A percentile compares a stretch with the other conserved stretches of the same genome.
Conservation (phyloP, 2,888 invertebrate species). For the Germaria angustata region DNA sequence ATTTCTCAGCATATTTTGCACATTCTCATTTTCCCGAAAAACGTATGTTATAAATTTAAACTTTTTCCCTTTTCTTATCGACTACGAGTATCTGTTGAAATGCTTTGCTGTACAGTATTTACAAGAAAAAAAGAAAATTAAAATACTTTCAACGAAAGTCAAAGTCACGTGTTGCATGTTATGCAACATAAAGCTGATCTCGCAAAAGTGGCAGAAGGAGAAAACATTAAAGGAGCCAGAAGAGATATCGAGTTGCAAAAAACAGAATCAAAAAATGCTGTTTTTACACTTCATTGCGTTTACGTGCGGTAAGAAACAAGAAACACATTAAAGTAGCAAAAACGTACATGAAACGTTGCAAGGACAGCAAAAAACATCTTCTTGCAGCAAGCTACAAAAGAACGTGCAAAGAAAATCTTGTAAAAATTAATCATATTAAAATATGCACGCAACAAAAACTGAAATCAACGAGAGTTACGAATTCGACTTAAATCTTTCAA, state of each 20-base stretch:
- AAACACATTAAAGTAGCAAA: constrained; percentile 29
- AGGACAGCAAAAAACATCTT: constrained; percentile 41
- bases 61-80: constrained; percentile 26
- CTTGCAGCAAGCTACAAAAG: background rate
- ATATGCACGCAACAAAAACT: constrained; percentile 22
- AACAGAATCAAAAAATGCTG: constrained; percentile 64
- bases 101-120: background rate
- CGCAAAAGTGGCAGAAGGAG: background rate
- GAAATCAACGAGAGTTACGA: constrained; percentile 43
- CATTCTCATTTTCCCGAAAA: constrained; percentile 39
- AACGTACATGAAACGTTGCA: constrained; percentile 18
- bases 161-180: constrained; percentile 70
- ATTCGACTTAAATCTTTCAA: constrained; percentile 42
- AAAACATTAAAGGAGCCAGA: background rate
- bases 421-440: constrained; percentile 63
- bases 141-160: constrained; percentile 52
- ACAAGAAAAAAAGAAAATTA: constrained; percentile 2
- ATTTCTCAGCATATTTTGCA: background rate
- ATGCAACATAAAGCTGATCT: constrained; percentile 48
- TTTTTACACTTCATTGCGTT: constrained; percentile 70
- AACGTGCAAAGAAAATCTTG: constrained; percentile 25
- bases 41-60: constrained; percentile 41
- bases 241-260: background rate
- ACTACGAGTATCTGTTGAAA: constrained; percentile 39
- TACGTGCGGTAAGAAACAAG: constrained; percentile 67